These are phyloP conservation scores for Eclectus roratus DNA, from an alignment of 2,113 vertebrate species.

Conservation along the genomic window DNA sequence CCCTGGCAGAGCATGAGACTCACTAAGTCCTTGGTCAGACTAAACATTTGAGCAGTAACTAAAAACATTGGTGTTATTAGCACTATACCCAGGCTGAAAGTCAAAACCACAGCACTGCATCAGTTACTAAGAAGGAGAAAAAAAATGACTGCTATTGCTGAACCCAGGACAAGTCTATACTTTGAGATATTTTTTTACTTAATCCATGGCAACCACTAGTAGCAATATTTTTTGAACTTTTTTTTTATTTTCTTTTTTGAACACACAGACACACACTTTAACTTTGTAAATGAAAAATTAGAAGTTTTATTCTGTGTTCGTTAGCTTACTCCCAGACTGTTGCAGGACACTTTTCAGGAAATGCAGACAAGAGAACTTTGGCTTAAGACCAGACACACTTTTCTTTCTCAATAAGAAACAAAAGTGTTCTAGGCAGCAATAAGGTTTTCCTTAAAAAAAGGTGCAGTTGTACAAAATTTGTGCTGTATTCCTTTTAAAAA, in stretches of 20 bases:
- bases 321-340: accelerated
- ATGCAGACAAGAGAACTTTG: background rate
- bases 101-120: no score
- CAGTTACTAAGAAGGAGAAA: no score
- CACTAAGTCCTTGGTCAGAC: no score
- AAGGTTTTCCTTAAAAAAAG: background rate
- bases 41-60: no score
- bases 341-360: background rate
- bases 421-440: background rate
- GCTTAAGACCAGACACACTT: background rate
- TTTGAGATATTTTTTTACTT: background rate
- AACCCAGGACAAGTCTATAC: background rate
- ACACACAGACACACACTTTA: background rate
- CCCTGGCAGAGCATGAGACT: no score
- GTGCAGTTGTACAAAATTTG: background rate
- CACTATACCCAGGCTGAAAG: no score
- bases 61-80: no score
- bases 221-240: background rate
- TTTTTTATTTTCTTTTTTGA: background rate
- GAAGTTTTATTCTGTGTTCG: background rate
- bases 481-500: background rate
- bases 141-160: no score
- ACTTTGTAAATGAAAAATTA: background rate
- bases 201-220: background rate
- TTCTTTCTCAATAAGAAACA: background rate